Percentiles rank a stretch among this genome's conserved stretches.
These are phyloP conservation scores for Drosophila nebulosa DNA, from an alignment of 1,140 invertebrate genomes.

Conservation along the genomic window DNA sequence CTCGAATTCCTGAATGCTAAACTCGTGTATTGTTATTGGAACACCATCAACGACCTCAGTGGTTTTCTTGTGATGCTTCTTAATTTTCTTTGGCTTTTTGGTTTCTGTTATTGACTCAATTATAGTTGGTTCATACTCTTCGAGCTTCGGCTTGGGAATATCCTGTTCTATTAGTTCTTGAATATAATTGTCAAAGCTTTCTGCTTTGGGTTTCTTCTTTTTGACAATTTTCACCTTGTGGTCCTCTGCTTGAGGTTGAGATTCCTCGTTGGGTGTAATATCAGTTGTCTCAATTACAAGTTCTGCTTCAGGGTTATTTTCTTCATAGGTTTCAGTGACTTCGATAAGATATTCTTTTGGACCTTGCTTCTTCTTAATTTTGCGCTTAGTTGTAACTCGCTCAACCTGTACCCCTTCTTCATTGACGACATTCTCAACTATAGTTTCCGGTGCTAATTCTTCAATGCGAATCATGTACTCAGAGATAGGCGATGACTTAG, in stretches of 20 bases:
- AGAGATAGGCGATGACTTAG: constrained; percentile 1
- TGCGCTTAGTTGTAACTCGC: constrained; percentile 64
- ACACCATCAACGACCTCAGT: constrained; percentile 56
- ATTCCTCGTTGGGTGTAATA: constrained; percentile 64
- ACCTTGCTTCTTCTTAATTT: constrained; percentile 62
- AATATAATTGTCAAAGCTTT: constrained; percentile 60
- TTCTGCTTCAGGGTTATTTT: constrained; percentile 71
- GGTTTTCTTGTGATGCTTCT: constrained; percentile 60
- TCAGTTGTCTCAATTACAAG: constrained; percentile 66
- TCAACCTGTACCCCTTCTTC: constrained; percentile 73
- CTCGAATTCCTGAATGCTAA: constrained; percentile 54
- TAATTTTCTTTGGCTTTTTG: constrained; percentile 64
- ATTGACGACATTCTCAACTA: constrained; percentile 59
- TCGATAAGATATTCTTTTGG: constrained; percentile 68
- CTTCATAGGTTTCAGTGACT: constrained; percentile 66
- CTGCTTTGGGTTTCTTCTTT: constrained; percentile 51
- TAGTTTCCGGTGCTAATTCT: constrained; percentile 69
- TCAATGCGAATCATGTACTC: constrained; percentile 66
- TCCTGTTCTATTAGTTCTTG: constrained; percentile 66
- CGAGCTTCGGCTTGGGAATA: constrained; percentile 54
- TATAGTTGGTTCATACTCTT: constrained; percentile 40
- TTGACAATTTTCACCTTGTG: constrained; percentile 55
- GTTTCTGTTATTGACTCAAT: constrained; percentile 25
- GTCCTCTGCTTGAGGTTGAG: constrained; percentile 45
- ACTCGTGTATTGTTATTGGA: constrained; percentile 55